A percentile compares a stretch with the other conserved stretches of the same genome.
Evolutionary conservation across 2,888 invertebrate species (phyloP).

Genomic region (Periphyllus acericola): DNA sequence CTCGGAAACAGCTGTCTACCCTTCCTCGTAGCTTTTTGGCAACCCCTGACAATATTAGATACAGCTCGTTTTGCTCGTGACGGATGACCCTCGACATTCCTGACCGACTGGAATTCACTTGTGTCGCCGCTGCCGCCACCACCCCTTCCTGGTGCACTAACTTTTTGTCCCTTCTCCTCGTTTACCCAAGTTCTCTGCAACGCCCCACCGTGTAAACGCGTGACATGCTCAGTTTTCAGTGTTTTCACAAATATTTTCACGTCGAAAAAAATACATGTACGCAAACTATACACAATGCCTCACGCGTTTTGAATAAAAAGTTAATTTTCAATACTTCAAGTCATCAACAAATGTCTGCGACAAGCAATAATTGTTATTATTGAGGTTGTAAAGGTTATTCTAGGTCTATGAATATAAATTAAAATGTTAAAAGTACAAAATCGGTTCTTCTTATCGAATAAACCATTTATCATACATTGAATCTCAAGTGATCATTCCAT

Average conservation of each 20-base stretch:
- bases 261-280: neutral
- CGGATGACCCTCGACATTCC: conserved; percentile 61
- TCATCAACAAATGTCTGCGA: too few species aligned
- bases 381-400: too few species aligned
- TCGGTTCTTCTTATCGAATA: too few species aligned
- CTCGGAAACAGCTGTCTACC: conserved; percentile 62
- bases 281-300: neutral
- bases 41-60: conserved; percentile 60
- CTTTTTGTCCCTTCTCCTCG: conserved; percentile 14
- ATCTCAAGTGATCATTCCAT: too few species aligned
- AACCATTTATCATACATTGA: too few species aligned
- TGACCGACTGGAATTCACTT: conserved; percentile 55
- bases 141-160: neutral
- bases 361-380: too few species aligned
- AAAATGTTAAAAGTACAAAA: too few species aligned
- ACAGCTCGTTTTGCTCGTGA: conserved; percentile 60
- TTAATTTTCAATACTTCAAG: too few species aligned
- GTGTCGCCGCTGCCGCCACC: conserved; percentile 9
- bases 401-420: too few species aligned
- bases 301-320: neutral
- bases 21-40: conserved; percentile 43
- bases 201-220: neutral
- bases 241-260: neutral
- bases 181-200: too few species aligned
- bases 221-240: too few species aligned